Base-by-base conservation (phyloP, 2,797 vertebrate genomes). In the Ibycter americanus region DNA sequence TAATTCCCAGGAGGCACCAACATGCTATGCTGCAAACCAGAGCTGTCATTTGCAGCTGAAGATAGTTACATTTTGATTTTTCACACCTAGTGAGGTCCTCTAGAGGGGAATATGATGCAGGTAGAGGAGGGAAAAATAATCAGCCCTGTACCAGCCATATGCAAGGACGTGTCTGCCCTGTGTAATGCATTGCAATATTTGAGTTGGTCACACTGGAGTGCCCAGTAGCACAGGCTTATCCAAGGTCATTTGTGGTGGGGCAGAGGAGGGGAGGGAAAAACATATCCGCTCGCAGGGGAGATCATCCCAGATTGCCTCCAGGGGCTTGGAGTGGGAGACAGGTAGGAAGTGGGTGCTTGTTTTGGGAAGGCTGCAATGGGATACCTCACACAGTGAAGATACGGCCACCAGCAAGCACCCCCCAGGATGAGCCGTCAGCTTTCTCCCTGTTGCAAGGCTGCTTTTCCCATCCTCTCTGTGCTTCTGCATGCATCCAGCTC, bases 1-100 rank as follows among this genome's bases (percentile, higher is more conserved):
- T 70, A 83, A 94, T 68, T 91, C 70, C 70, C 85, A 79, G 31
- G 51, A 88, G 83, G 55, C 58, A 84, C 44, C 83, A 34, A 62
- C 55, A 82, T 12, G n/a, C 26, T 70, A 21, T 56, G 38, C 55
- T 62, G 74, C 90, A 94, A 95, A 87, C n/a, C 71, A 90, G 55
- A 93, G n/a, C 21, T 83, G 56, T 76, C 55, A 46, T 89, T 90
- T 84, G 55, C 88, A 76, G 66, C 77, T 79, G 55, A 90, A 95
- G 80, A 54, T 52, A 51, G 47, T 32, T 44, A 70, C 12, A 12
- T 92, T 92, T 92, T 73, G 81, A 84, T 92, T 89, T 90, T 91
- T 94, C 87, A 94, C 51, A 73, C 63, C 56, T 77, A 66, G 23
- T 46, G 74, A 89, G 26, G 42, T 93, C 44, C 31, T 92, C 55